A percentile compares a stretch with the other conserved stretches of the same genome.
Conservation (phyloP, 35 echinoderm and acorn worm species). For the Anneissia japonica region DNA sequence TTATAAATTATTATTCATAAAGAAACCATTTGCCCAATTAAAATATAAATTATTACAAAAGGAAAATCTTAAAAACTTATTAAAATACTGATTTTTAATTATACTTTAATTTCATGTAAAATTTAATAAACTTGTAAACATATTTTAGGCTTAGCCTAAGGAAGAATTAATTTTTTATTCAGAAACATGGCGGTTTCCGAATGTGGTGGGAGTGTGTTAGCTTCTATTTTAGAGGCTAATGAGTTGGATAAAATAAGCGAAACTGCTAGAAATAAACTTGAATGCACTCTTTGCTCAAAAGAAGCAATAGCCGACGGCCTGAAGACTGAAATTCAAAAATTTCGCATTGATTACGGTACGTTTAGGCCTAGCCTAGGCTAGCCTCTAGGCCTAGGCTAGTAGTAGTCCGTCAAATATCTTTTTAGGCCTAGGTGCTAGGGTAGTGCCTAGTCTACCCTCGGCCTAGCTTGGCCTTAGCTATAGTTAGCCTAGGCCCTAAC, state of each 20-base stretch:
- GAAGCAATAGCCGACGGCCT: slow-evolving; percentile 36
- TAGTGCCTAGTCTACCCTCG: not conserved
- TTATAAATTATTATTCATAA: no score
- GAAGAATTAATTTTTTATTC: no score
- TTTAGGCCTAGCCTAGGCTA: not conserved
- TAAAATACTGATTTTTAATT: no score
- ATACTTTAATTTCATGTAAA: no score
- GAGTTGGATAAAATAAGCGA: slow-evolving; percentile 34
- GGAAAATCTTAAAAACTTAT: no score
- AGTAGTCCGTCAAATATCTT: not conserved
- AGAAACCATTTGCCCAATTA: no score
- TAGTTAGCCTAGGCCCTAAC: not conserved
- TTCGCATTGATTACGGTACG: slow-evolving; percentile 67
- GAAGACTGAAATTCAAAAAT: slow-evolving; percentile 62
- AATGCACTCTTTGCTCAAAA: slow-evolving; percentile 47
- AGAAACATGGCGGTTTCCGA: slow-evolving; percentile 8
- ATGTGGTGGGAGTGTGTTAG: not conserved
- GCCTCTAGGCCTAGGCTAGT: not conserved
- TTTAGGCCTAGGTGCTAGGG: not conserved
- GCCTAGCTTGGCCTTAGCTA: not conserved
- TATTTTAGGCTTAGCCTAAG: no score
- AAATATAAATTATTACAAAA: no score
- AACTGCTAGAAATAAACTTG: slow-evolving; percentile 45
- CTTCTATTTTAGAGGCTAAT: slow-evolving; percentile 27
- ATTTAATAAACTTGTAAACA: no score